Base-by-base conservation (phyloP, 2,797 vertebrate species). In the Decapterus maruadsi region DNA sequence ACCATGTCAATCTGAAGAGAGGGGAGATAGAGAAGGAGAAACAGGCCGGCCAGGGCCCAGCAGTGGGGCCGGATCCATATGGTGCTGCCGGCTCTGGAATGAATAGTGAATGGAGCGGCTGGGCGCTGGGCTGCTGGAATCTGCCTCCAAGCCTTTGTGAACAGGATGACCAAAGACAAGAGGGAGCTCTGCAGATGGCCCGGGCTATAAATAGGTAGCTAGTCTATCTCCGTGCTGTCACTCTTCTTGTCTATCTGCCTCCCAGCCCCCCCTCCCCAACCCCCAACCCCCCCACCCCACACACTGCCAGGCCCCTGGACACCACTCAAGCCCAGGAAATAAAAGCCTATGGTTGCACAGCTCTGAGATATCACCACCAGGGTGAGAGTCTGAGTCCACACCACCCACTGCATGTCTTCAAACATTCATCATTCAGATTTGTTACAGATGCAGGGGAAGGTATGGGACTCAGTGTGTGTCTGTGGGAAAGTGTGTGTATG, bases 101-200 rank as follows among this genome's bases (percentile, higher is more conserved):
- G 97, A 98, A 97, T 96, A 96, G 97, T 97, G 97, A 97, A 97
- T 97, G 96, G 96, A 94, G 93, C 95, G 96, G 95, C 93, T 94
- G 91, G 90, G 92, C 91, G 96, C 93, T 94, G 92, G 92, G 92
- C 92, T 94, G 90, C 92, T 93, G 97, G 97, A 97, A 97, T 97
- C 96, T 96, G 97, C 96, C 96, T 96, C 94, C 94, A 91, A 95
- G 96, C 96, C 92, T 97, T 98, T 98, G 96, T 97, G 96, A 96
- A 87, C 93, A 94, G 94, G 95, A 95, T 97, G 97, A 97, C 97
- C 97, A 95, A 94, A 95, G 95, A 96, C 96, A 96, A 97, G 95
- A 96, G 96, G 93, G 94, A 94, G 93, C 92, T 87, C 95, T 96
- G 94, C 96, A 97, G 97, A 97, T 97, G 97, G 96, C 95, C 93